Percentiles rank a stretch among this genome's conserved stretches.
phyloP scores from a whole-genome alignment of 2,797 vertebrate species.

The Hapalemur alaotrensis region DNA sequence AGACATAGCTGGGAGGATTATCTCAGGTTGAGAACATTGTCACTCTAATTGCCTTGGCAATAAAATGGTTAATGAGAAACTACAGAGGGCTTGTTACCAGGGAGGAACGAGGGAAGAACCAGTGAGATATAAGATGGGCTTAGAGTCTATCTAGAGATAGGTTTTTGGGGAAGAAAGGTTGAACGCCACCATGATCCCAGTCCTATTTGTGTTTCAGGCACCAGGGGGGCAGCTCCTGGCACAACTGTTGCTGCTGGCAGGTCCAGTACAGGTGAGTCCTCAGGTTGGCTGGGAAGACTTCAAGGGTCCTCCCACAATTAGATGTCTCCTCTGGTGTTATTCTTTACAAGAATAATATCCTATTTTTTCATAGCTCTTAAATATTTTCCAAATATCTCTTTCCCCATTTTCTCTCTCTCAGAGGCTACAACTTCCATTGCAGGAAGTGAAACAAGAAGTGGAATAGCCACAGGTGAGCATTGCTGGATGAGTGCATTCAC shows the following conservation, averaged over 20 bases:
- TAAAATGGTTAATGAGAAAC: background rate
- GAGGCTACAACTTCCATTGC: background rate
- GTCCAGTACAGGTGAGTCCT: background rate
- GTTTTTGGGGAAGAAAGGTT: background rate
- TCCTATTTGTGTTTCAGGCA: background rate
- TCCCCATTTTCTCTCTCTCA: background rate
- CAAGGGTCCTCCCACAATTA: too few relatives aligned
- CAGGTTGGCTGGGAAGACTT: background rate
- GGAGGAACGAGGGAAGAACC: background rate
- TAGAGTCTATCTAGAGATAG: background rate
- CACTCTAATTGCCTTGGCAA: background rate
- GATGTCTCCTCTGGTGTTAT: background rate
- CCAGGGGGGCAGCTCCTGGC: background rate
- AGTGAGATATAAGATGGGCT: background rate
- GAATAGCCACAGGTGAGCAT: background rate
- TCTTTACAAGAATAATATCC: rapidly evolving
- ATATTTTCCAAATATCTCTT: background rate
- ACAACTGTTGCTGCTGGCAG: background rate
- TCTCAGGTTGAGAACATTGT: background rate
- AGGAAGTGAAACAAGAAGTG: background rate
- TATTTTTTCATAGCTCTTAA: background rate
- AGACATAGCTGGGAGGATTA: background rate
- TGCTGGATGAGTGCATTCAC: background rate
- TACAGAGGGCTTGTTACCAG: background rate
- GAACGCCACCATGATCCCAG: background rate